Percentiles rank a stretch among this genome's conserved stretches.
phyloP scores from a whole-genome alignment of 2,797 vertebrate species.

The Chelmon rostratus region DNA sequence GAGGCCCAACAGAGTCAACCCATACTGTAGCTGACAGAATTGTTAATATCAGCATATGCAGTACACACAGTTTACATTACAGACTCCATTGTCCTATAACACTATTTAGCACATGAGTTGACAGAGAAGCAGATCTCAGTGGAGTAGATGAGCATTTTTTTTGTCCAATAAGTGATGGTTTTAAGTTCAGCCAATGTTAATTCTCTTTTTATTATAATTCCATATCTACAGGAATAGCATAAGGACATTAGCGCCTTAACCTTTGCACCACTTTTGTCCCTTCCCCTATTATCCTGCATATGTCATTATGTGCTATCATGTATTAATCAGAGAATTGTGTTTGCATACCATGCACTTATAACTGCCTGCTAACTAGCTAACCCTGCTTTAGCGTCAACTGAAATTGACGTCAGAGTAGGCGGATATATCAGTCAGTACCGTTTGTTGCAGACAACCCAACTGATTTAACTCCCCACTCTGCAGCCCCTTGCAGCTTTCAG shows the following conservation, averaged over 20 bases:
- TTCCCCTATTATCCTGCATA: background rate
- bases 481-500: constrained; percentile 40
- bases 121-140: background rate
- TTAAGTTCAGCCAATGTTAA: background rate
- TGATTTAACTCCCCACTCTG: constrained; percentile 15
- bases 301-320: background rate
- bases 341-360: constrained; percentile 11
- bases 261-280: background rate
- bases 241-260: background rate
- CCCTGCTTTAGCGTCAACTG: background rate
- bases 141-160: background rate
- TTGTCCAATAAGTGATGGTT: background rate
- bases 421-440: constrained; percentile 8
- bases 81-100: background rate
- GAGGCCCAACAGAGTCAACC: background rate
- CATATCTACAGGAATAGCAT: background rate
- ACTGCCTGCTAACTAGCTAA: background rate
- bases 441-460: constrained; percentile 7
- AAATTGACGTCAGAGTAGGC: constrained; percentile 26
- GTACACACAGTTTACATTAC: background rate
- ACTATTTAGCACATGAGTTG: background rate
- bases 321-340: background rate
- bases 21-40: too few relatives aligned
- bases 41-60: background rate
- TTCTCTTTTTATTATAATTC: background rate